These are phyloP conservation scores for Himalopsyche anomala DNA, from an alignment of 2,888 invertebrate genomes.

Conservation along the genomic window DNA sequence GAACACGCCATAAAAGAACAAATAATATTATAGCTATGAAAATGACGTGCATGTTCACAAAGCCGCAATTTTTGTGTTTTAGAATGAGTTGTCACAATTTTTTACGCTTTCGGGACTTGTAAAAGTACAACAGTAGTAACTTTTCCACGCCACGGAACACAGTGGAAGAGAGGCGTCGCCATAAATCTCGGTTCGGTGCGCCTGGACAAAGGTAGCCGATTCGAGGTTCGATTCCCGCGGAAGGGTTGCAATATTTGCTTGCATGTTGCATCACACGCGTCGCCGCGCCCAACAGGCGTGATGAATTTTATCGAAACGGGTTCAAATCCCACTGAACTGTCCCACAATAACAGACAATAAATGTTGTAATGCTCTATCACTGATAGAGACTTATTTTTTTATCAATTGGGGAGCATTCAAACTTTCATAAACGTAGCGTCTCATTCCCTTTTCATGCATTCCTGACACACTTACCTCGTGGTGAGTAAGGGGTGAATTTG, in stretches of 20 bases:
- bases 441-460: too few species aligned
- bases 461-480: too few species aligned
- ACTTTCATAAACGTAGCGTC: too few species aligned
- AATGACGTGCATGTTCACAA: too few species aligned
- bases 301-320: slow-evolving; percentile 48
- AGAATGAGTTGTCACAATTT: slow-evolving; percentile 41
- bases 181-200: slow-evolving; percentile 46
- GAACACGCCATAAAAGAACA: too few species aligned
- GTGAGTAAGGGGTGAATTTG: too few species aligned
- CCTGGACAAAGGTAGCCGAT: slow-evolving; percentile 29
- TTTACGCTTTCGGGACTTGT: not conserved
- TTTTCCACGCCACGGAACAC: slow-evolving; percentile 46
- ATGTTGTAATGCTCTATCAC: not conserved
- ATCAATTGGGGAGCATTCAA: too few species aligned
- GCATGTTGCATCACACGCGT: slow-evolving; percentile 51
- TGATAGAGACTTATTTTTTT: too few species aligned
- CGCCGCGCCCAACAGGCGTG: slow-evolving; percentile 53
- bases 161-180: slow-evolving; percentile 44
- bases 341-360: not conserved
- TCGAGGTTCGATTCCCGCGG: slow-evolving; percentile 44
- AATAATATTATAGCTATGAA: too few species aligned
- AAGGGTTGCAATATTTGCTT: slow-evolving; percentile 47
- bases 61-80: not conserved
- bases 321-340: slow-evolving; percentile 14
- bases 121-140: slow-evolving; percentile 35